Evolutionary conservation across 2,113 vertebrate genomes (phyloP).

Genomic region (Tragelaphus buxtoni): DNA sequence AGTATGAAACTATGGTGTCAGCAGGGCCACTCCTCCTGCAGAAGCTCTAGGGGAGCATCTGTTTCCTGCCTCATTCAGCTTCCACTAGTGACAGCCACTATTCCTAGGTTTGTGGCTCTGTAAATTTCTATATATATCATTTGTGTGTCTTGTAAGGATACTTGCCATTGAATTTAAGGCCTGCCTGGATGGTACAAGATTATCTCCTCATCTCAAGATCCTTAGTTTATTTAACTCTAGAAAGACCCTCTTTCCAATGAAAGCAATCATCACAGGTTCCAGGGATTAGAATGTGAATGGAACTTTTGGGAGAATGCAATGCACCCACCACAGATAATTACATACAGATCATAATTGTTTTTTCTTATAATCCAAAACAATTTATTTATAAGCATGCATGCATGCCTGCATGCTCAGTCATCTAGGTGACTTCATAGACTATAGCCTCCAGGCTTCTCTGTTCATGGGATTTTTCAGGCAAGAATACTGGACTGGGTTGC

Average conservation of each 20-base stretch:
- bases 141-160: not conserved
- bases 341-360: not conserved
- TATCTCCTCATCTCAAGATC: not conserved
- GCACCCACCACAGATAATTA: not conserved
- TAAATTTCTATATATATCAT: not conserved
- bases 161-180: not conserved
- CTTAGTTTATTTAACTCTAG: not conserved
- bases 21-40: not conserved
- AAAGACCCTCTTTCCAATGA: not conserved
- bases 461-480: not conserved
- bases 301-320: not conserved
- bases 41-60: not conserved
- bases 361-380: not conserved
- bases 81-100: not conserved
- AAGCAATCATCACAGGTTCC: not conserved
- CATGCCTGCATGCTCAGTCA: not conserved
- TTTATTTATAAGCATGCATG: not conserved
- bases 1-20: not conserved
- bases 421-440: not conserved
- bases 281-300: not conserved
- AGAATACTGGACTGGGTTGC: not conserved
- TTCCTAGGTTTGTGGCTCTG: not conserved
- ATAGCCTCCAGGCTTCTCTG: not conserved
- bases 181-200: not conserved
- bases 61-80: not conserved